Percentiles rank a stretch among this genome's conserved stretches.
Evolutionary conservation across 2,888 invertebrate species (phyloP).

Genomic region (Eueremaeus valkanovi): DNA sequence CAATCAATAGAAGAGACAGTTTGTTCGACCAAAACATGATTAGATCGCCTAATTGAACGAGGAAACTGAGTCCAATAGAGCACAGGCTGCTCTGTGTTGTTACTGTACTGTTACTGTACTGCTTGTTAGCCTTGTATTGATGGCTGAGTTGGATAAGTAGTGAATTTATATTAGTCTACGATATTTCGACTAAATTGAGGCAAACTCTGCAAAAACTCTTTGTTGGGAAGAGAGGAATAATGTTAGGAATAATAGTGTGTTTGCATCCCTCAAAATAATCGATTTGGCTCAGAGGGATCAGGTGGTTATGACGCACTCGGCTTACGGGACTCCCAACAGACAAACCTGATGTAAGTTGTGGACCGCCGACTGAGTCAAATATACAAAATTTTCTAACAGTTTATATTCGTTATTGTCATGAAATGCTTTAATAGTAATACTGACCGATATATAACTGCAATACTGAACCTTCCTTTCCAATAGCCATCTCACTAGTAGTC

Average conservation of each 20-base stretch:
- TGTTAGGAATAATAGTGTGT: background rate
- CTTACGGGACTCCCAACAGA: conserved; percentile 31
- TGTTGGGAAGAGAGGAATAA: background rate
- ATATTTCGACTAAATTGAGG: background rate
- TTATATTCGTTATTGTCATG: conserved; percentile 18
- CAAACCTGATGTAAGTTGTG: conserved; percentile 26
- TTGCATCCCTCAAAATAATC: conserved; percentile 20
- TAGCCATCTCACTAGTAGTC: background rate
- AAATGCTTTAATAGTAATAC: background rate
- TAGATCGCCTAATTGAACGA: conserved; percentile 46
- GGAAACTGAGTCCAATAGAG: conserved; percentile 41
- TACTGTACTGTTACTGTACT: background rate
- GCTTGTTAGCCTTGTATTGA: conserved; percentile 1
- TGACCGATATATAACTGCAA: conserved; percentile 1
- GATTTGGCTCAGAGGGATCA: conserved; percentile 32
- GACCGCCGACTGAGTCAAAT: conserved; percentile 21
- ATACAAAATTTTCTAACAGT: conserved; percentile 16
- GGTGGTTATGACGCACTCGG: conserved; percentile 32
- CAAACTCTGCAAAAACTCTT: conserved; percentile 21
- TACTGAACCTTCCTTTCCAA: background rate
- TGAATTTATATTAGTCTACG: conserved; percentile 15
- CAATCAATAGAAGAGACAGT: conserved; percentile 23
- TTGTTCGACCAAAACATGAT: conserved; percentile 43
- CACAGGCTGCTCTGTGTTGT: background rate
- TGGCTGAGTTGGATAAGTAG: conserved; percentile 6